Conservation (phyloP, 2,888 invertebrate genomes). For the Cosmopolites sordidus region DNA sequence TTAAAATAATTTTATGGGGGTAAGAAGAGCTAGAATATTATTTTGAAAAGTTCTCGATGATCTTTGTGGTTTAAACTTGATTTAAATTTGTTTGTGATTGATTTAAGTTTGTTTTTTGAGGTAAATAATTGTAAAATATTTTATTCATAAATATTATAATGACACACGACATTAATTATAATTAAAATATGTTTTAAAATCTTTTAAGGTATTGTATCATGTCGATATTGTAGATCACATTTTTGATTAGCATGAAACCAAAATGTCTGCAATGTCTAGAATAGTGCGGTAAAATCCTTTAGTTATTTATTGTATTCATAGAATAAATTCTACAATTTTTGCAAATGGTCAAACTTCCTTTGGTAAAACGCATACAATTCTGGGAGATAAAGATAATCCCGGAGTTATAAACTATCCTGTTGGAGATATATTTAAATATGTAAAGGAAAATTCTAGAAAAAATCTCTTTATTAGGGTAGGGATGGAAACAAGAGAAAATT, state of each 20-base stretch:
- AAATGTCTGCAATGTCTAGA: conserved; percentile 62
- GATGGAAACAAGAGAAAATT: too few species aligned
- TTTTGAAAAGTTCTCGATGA: too few species aligned
- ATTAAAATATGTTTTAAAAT: conserved; percentile 31
- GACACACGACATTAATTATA: too few species aligned
- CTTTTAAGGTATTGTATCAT: conserved; percentile 1
- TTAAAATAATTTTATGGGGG: too few species aligned
- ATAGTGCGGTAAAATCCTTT: conserved; percentile 66
- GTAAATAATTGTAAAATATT: not conserved
- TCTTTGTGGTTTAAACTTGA: too few species aligned
- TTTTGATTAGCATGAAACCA: conserved; percentile 58
- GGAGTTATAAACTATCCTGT: conserved; percentile 76
- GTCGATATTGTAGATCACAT: conserved; percentile 62
- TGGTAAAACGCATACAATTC: conserved; percentile 83
- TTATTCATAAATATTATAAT: not conserved
- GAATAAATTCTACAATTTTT: conserved; percentile 84
- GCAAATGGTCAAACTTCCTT: conserved; percentile 91
- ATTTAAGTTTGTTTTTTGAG: too few species aligned
- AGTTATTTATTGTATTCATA: conserved; percentile 65
- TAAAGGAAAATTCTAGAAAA: conserved; percentile 58
- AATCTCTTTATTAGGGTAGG: conserved; percentile 70
- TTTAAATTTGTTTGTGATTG: too few species aligned
- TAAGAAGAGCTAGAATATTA: too few species aligned
- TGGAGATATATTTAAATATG: conserved; percentile 63
- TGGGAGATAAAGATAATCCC: conserved; percentile 61